Percentiles rank a stretch among this genome's conserved stretches.
Conservation (phyloP, 2,888 invertebrate genomes). For the Perithous albicinctus region DNA sequence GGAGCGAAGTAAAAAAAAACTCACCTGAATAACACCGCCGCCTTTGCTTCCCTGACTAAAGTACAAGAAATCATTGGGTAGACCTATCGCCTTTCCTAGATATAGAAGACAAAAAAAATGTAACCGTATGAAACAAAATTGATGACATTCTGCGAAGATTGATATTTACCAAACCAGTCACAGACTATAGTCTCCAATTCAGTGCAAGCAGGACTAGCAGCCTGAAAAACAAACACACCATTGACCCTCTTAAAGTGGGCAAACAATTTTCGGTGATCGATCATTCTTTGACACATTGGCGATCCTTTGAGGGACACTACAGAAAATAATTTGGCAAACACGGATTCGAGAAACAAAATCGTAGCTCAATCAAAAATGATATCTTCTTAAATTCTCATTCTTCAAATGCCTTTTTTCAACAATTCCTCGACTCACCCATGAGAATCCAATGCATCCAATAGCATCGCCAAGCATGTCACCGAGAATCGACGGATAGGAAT, state of each 20-base stretch:
- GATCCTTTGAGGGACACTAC: background rate
- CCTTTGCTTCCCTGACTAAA: constrained; percentile 94
- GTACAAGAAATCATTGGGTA: constrained; percentile 95
- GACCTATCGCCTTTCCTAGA: constrained; percentile 94
- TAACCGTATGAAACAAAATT: background rate
- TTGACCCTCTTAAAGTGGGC: background rate
- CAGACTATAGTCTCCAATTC: constrained; percentile 97
- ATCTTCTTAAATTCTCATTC: background rate
- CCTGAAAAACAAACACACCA: constrained; percentile 87
- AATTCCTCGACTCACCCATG: constrained; percentile 90
- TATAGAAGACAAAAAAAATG: constrained; percentile 10
- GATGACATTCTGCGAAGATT: background rate
- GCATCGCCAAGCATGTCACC: constrained; percentile 99
- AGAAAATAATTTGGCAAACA: background rate
- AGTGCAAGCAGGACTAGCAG: constrained; percentile 98
- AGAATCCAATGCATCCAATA: constrained; percentile 99
- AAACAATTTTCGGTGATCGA: constrained; percentile 9
- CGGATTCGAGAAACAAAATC: background rate
- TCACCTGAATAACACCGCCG: constrained; percentile 97
- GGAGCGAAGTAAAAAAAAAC: too few species aligned
- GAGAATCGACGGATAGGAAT: constrained; percentile 98
- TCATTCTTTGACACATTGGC: background rate
- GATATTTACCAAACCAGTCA: constrained; percentile 94
- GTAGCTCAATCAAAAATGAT: background rate
- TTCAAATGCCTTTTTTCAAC: background rate